Conservation (phyloP, 2,113 vertebrate species). For the Lepisosteus oculatus region DNA sequence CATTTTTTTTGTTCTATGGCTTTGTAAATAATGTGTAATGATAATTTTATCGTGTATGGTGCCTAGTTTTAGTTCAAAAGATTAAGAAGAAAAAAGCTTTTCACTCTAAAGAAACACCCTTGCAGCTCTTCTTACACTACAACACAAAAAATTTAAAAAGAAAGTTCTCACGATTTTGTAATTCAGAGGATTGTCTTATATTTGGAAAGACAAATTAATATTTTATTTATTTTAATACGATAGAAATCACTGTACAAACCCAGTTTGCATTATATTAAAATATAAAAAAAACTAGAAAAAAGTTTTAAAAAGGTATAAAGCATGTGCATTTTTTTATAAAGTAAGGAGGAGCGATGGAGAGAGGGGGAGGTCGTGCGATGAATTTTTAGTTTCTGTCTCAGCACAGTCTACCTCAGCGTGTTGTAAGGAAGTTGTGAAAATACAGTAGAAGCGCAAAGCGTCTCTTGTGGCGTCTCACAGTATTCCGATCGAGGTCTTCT, state of each 20-base stretch:
- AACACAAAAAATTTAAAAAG: conserved; percentile 33
- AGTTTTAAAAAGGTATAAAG: conserved; percentile 33
- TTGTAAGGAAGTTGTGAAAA: conserved; percentile 50
- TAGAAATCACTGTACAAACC: conserved; percentile 74
- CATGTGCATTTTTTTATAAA: conserved; percentile 56
- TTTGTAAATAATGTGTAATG: conserved; percentile 51
- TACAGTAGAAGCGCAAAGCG: conserved; percentile 44
- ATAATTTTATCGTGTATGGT: conserved; percentile 24
- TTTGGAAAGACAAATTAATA: conserved; percentile 62
- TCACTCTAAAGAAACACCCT: conserved; percentile 36
- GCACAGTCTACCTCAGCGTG: conserved; percentile 90
- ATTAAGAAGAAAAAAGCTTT: conserved; percentile 22
- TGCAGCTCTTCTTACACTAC: conserved; percentile 34
- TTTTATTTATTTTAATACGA: conserved; percentile 89
- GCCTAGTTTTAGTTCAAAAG: conserved; percentile 33
- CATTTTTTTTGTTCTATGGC: conserved; percentile 11
- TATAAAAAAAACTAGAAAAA: conserved; percentile 26
- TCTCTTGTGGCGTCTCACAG: conserved; percentile 44
- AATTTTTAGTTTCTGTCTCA: conserved; percentile 65
- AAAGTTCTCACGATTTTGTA: conserved; percentile 70
- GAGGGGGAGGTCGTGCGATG: conserved; percentile 49
- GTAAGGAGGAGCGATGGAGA: conserved; percentile 37
- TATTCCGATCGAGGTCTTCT: conserved; percentile 46
- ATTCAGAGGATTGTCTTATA: conserved; percentile 77
- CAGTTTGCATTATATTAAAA: conserved; percentile 47